Evolutionary conservation across 53 echinoderm and acorn worm species (phyloP).

Genomic region (Antedon mediterranea): DNA sequence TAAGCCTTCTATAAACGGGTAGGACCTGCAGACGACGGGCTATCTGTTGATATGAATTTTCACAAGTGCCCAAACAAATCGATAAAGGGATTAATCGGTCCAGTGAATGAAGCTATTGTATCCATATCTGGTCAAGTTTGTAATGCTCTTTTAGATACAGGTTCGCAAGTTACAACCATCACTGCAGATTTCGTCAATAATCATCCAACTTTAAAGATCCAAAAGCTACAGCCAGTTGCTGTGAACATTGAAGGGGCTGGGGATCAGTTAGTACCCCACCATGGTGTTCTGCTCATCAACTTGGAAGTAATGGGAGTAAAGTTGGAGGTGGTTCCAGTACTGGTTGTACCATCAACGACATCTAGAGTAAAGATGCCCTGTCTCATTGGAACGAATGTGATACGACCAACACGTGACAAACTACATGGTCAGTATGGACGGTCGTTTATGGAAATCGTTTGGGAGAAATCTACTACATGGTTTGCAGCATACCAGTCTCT

Average conservation of each 20-base stretch:
- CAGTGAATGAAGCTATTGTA: not conserved
- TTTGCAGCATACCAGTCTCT: conserved; percentile 10
- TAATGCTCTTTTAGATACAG: conserved; percentile 10
- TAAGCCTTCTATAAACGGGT: not conserved
- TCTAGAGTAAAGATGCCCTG: too few species aligned
- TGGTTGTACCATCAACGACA: too few species aligned
- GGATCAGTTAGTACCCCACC: conserved; percentile 17
- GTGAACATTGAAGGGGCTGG: conserved; percentile 10
- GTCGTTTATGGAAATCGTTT: conserved; percentile 5
- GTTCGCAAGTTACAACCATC: conserved; percentile 13
- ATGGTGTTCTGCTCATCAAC: too few species aligned
- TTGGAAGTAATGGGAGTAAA: too few species aligned
- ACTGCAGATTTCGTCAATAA: conserved; percentile 2
- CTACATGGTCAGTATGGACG: conserved; percentile 14
- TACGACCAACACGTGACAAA: too few species aligned
- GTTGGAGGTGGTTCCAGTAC: too few species aligned
- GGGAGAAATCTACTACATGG: conserved; percentile 3
- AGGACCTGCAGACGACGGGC: conserved; percentile 1
- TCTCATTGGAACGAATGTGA: too few species aligned
- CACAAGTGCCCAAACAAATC: not conserved
- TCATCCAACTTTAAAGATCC: not conserved
- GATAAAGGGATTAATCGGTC: not conserved
- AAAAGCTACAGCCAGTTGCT: not conserved
- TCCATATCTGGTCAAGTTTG: not conserved
- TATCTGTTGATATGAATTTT: not conserved